Evolutionary conservation across 2,113 vertebrate species (phyloP), one percentile per base, ranked within the genome.

Genomic region (Pterocles gutturalis): DNA sequence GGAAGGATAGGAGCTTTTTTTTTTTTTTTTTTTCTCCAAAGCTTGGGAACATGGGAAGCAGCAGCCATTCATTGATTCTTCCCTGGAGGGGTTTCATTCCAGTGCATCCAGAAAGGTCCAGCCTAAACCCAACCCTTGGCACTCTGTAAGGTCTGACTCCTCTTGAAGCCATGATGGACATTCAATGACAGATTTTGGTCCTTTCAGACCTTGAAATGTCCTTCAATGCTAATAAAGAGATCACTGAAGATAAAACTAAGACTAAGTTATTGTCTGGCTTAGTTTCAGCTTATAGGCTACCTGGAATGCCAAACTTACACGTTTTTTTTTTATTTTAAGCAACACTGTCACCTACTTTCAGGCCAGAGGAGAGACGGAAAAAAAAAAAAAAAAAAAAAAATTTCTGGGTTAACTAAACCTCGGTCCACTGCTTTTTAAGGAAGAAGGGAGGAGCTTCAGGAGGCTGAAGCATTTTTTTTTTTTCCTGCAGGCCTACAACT

Each of bases 401-500:
- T 67, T 89, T 75, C 43, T 36, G 49, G 67, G 65, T 76, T 46
- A 61, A 69, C 24, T 45, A 79, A 84, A 89, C 48, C 41, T 92
- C 80, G 85, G 54, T 69, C 77, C 73, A 89, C 71, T 38, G 49
- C 1, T 78, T 76, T 94, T 71, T 65, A 79, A 97, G 53, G 76
- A 80, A 89, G 58, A 86, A 81, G 65, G 55, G 72, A 94, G 21
- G 80, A 92, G 76, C 71, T 87, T 4, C 5, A 20, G 45, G 61
- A 91, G 73, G 93, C 82, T 64, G 89, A 88, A 92, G 29, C 41
- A 24, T 88, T 95, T 82, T 19, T 77, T 70, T 48, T 48, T 91
- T 78, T 97, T 87, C 70, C 46, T 90, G 38, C 9, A 77, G 83
- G 77, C 83, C 89, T 93, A 96, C 89, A 81, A 41, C 55, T 86